Evolutionary conservation across 2,113 vertebrate species (phyloP).

Genomic region (Menidia beryllina): DNA sequence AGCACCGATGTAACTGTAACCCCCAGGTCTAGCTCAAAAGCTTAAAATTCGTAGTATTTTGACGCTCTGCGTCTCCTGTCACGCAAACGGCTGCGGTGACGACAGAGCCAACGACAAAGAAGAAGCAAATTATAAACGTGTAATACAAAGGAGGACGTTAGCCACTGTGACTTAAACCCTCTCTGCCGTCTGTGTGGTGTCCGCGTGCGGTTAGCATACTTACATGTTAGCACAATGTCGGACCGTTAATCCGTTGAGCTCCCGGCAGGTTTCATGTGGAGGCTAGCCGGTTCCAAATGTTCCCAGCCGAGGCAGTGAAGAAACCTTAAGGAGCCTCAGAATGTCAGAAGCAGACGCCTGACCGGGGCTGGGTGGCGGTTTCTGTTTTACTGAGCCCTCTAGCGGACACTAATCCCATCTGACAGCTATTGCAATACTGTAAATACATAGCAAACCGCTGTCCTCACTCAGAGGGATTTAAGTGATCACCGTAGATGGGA

Average conservation of each 20-base stretch:
- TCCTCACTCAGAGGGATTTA: neutral
- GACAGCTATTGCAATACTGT: too few species aligned
- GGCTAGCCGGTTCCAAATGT: too few species aligned
- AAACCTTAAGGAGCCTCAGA: neutral
- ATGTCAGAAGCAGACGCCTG: neutral
- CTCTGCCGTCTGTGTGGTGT: too few species aligned
- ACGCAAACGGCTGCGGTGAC: neutral
- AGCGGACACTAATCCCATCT: neutral
- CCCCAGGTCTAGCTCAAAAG: neutral
- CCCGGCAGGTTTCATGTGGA: too few species aligned
- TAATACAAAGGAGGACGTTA: neutral
- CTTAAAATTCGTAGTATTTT: neutral
- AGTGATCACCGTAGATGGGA: too few species aligned
- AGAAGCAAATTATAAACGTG: too few species aligned
- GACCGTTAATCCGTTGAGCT: neutral
- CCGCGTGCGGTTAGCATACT: neutral
- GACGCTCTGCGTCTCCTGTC: neutral
- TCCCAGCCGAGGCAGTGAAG: too few species aligned
- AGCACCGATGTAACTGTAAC: neutral
- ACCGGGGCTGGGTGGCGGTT: neutral
- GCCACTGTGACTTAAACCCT: neutral
- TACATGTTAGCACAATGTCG: slow-evolving; percentile 5
- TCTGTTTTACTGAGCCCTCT: slow-evolving; percentile 19
- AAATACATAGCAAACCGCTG: too few species aligned
- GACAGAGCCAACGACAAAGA: slow-evolving; percentile 9